Evolutionary conservation across 2,888 invertebrate genomes (phyloP), one percentile per base, ranked within the genome.

Genomic region (Drosophila lutescens): DNA sequence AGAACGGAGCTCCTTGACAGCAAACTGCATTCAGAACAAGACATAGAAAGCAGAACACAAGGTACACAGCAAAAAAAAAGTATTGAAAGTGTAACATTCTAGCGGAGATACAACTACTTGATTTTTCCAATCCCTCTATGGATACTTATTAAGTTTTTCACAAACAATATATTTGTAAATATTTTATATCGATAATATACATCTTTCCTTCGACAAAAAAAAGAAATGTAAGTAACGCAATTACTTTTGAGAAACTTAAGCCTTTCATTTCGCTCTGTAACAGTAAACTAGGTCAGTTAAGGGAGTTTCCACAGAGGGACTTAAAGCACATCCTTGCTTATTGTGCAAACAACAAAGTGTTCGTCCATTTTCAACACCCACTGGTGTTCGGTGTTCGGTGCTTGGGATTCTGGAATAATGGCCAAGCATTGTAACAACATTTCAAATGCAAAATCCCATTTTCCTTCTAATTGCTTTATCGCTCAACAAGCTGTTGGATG

Each of bases 361-460:
- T 73, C 61, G 66, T 68, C 61, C 51, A 34, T 58, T 46, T 43
- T 17, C 41, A 41, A 38, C 51, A 40, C 40, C 53, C 53, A 17
- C 43, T 65, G 30, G 49, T 65, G 55, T 23, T 57, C 41, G 32
- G 46, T 60, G 32, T 41, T 41, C 13, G 60, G 17, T 62, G 56
- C 46, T 50, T 53, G 41, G 43, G 49, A 61, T 58, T 70, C 54
- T 38, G 65, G 74, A 57, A 72, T 43, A 40, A 63, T 66, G 57
- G 59, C 54, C 66, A 46, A 44, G 79, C 72, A 79, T 74, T 82
- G 86, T 76, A 85, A 71, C 86, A 82, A 72, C 78, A 80, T 88
- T 88, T 86, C 80, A 80, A 89, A 86, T 86, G 81, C 79, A 77
- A 88, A 86, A 89, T 88, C 81, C 89, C 89, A 89, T 86, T 89